Conservation (phyloP, 2,797 vertebrate genomes). For the Gambelia wislizenii region DNA sequence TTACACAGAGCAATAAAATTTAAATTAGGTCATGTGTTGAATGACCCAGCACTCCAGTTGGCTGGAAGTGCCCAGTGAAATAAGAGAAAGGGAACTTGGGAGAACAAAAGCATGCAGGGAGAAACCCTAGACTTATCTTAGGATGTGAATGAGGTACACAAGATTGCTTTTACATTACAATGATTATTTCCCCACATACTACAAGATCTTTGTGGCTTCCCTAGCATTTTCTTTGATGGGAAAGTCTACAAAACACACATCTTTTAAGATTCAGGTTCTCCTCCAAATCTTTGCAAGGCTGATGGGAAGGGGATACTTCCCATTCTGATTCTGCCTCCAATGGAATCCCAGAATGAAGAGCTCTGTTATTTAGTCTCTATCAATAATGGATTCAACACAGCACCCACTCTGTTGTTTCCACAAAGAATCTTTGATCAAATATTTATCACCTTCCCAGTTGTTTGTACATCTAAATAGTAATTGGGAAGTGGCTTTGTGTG, state of each 20-base stretch:
- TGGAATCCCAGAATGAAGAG: slow-evolving; percentile 12
- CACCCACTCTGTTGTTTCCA: not conserved
- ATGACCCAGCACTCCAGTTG: too few relatives aligned
- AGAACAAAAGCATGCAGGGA: too few relatives aligned
- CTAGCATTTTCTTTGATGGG: not conserved
- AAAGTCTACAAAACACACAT: not conserved
- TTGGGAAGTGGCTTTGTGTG: slow-evolving; percentile 11
- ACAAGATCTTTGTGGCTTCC: not conserved
- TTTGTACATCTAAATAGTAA: slow-evolving; percentile 19
- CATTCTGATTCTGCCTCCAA: slow-evolving; percentile 14
- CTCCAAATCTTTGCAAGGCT: not conserved
- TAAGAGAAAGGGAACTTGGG: too few relatives aligned
- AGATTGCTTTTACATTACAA: too few relatives aligned
- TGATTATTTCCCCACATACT: too few relatives aligned
- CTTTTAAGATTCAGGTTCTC: not conserved
- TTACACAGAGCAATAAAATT: too few relatives aligned
- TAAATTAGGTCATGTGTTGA: too few relatives aligned
- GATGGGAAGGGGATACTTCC: not conserved
- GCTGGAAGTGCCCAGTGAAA: too few relatives aligned
- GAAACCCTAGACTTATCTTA: too few relatives aligned
- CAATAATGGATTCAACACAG: slow-evolving; percentile 28
- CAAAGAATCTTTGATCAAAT: slow-evolving; percentile 31
- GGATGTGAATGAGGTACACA: too few relatives aligned
- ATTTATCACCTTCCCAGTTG: slow-evolving; percentile 24
- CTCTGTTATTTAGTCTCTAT: not conserved